These are phyloP conservation scores for Eubasilissa splendida DNA, from an alignment of 2,888 invertebrate genomes.

Conservation along the genomic window DNA sequence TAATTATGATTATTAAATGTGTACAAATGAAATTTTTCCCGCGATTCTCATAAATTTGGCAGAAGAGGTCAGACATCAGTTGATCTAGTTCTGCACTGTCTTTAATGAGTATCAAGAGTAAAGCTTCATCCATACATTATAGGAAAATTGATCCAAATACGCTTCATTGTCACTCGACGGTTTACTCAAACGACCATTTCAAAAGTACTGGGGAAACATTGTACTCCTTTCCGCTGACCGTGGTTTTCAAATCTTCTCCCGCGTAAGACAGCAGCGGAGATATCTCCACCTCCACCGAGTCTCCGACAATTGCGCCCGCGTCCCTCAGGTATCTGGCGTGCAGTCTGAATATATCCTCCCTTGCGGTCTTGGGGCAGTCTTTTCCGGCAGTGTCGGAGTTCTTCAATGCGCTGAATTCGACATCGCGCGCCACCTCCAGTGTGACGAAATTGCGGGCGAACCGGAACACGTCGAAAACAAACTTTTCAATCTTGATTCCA, in stretches of 20 bases:
- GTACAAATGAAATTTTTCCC: no score
- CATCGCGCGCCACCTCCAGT: conserved; percentile 91
- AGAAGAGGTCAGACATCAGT: no score
- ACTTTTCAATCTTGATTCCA: conserved; percentile 99
- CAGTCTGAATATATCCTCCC: conserved; percentile 81
- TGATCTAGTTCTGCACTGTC: no score
- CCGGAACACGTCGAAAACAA: conserved; percentile 98
- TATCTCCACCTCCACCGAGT: conserved; percentile 85
- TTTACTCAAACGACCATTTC: conserved; percentile 22
- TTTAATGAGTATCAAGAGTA: no score
- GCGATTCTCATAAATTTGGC: no score
- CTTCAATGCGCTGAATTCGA: conserved; percentile 98
- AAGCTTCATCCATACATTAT: not conserved
- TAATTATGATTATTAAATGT: no score
- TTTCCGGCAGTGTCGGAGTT: conserved; percentile 90
- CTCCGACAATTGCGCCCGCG: conserved; percentile 84
- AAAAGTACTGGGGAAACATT: conserved; percentile 73
- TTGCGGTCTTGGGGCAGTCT: conserved; percentile 92
- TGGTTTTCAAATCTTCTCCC: conserved; percentile 85
- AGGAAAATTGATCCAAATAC: not conserved
- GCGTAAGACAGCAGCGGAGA: conserved; percentile 92
- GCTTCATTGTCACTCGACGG: not conserved
- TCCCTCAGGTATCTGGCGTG: conserved; percentile 86
- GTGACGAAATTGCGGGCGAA: conserved; percentile 93
- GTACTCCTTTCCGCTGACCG: conserved; percentile 79